A percentile compares a stretch with the other conserved stretches of the same genome.
Conservation (phyloP, 1,140 invertebrate genomes). For the Oedothorax gibbosus region DNA sequence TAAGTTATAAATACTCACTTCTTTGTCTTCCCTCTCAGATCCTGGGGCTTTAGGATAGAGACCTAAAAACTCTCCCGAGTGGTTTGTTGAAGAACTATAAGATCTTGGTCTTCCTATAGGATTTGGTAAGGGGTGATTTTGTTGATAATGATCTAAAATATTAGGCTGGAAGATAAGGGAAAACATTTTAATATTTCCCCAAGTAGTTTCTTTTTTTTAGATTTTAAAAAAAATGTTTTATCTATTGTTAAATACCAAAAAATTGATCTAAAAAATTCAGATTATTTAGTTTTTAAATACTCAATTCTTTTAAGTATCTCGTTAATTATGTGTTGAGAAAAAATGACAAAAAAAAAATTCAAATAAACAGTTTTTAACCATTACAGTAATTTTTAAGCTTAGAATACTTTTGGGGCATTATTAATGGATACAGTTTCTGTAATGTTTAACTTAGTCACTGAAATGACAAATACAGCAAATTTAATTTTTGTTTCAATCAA, state of each 20-base stretch:
- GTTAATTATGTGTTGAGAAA: no score
- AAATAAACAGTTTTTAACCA: no score
- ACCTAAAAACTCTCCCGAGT: slow-evolving; percentile 62
- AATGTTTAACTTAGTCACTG: not conserved
- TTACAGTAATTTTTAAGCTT: no score
- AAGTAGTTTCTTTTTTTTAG: not conserved
- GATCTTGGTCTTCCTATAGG: slow-evolving; percentile 70
- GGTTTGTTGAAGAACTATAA: slow-evolving; percentile 67
- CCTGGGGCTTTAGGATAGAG: slow-evolving; percentile 70
- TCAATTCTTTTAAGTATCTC: no score
- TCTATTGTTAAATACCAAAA: not conserved
- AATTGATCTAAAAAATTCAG: no score
- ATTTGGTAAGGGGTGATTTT: slow-evolving; percentile 65
- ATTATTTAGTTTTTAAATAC: no score
- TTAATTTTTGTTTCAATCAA: no score
- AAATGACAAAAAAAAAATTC: no score
- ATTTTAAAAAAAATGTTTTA: not conserved
- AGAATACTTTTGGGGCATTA: not conserved
- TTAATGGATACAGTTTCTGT: not conserved
- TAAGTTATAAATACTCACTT: slow-evolving; percentile 67
- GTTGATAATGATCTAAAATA: slow-evolving; percentile 38
- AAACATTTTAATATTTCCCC: not conserved
- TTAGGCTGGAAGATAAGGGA: slow-evolving; percentile 3
- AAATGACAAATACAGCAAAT: no score
- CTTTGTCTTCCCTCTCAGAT: slow-evolving; percentile 71